These are phyloP conservation scores for Indri indri DNA, from an alignment of 2,113 vertebrate genomes.

Conservation along the genomic window DNA sequence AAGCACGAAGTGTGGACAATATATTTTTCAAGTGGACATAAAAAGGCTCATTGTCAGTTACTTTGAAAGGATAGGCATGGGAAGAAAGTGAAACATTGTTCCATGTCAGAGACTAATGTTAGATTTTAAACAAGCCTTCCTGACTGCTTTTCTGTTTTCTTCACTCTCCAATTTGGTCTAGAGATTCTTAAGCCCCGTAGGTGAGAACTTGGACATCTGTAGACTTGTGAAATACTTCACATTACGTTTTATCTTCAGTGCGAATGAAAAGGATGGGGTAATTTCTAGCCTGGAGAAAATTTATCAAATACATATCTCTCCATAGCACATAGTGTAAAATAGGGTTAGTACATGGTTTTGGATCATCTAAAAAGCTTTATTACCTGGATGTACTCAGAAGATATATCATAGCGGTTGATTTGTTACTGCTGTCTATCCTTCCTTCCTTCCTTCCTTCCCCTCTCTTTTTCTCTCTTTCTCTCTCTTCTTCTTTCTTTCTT, in stretches of 20 bases:
- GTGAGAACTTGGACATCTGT: background rate
- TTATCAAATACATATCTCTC: background rate
- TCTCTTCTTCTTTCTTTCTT: rapidly evolving
- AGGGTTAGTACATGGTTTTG: background rate
- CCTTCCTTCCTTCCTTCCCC: too few species aligned
- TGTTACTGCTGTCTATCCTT: background rate
- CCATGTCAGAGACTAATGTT: background rate
- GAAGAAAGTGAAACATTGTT: background rate
- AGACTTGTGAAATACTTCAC: background rate
- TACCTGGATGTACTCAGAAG: background rate
- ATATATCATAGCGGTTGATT: background rate
- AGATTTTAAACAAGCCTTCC: background rate
- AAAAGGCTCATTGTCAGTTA: background rate
- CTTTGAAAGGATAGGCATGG: conserved; percentile 7
- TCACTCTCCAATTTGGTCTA: background rate
- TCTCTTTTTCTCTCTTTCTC: too few species aligned
- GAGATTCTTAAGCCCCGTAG: background rate
- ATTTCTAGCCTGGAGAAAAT: background rate
- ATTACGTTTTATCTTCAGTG: background rate
- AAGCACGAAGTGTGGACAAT: background rate
- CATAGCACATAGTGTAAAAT: background rate
- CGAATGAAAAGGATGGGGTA: background rate
- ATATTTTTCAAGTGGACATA: conserved; percentile 1
- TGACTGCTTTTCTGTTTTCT: background rate
- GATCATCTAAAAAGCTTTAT: background rate